Evolutionary conservation across 2,113 vertebrate species (phyloP).

Genomic region (Bujurquina vittata): DNA sequence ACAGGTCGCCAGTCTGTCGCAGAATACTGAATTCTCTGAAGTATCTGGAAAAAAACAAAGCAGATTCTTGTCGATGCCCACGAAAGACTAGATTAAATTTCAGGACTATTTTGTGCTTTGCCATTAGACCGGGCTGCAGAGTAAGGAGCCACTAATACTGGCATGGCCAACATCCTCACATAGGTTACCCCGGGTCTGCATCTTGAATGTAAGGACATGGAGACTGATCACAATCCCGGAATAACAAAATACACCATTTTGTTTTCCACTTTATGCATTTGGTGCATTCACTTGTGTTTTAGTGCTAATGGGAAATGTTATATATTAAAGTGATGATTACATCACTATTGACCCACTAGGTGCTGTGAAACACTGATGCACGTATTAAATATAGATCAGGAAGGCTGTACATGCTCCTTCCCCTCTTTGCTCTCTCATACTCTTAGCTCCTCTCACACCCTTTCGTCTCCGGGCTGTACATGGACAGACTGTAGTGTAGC

Average conservation of each 20-base stretch:
- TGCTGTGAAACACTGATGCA: slow-evolving; percentile 68
- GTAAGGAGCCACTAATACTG: not conserved
- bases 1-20: too few species aligned
- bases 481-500: slow-evolving; percentile 67
- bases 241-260: not conserved
- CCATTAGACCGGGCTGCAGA: not conserved
- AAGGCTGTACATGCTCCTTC: slow-evolving; percentile 45
- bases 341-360: slow-evolving; percentile 60
- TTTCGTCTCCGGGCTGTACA: slow-evolving; percentile 65
- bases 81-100: not conserved
- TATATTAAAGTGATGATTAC: slow-evolving; percentile 57
- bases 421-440: slow-evolving; percentile 50
- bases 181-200: not conserved
- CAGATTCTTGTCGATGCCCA: not conserved
- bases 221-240: not conserved
- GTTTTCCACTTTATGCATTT: not conserved
- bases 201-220: not conserved
- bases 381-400: slow-evolving; percentile 76
- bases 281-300: not conserved
- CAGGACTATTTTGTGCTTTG: not conserved
- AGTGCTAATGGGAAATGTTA: slow-evolving; percentile 13
- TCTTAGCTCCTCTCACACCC: slow-evolving; percentile 59
- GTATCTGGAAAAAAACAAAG: not conserved
- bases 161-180: not conserved
- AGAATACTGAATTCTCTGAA: not conserved